These are phyloP conservation scores for Stenopsyche tienmushanensis DNA, from an alignment of 1,140 invertebrate species.

Conservation along the genomic window DNA sequence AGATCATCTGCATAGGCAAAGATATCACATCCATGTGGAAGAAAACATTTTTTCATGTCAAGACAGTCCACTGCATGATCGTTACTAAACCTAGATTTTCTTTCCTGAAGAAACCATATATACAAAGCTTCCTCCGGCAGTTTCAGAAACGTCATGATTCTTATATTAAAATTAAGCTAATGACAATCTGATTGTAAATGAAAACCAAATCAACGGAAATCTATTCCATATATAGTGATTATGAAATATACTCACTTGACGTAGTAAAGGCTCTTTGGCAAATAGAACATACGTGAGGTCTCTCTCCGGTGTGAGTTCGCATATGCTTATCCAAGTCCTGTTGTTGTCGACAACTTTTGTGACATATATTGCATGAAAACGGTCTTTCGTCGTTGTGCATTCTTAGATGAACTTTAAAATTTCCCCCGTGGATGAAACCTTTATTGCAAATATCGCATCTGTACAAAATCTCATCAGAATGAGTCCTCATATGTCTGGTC, in stretches of 20 bases:
- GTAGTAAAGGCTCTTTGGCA: conserved; percentile 62
- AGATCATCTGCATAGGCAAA: no score
- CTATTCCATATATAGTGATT: no score
- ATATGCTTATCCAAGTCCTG: conserved; percentile 58
- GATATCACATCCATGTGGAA: no score
- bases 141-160: no score
- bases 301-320: conserved; percentile 60
- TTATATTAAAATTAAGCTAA: neutral
- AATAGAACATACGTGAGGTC: conserved; percentile 58
- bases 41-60: no score
- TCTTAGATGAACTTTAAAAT: conserved; percentile 55
- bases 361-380: conserved; percentile 62
- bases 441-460: conserved; percentile 70
- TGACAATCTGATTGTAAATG: neutral
- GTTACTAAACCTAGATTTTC: no score
- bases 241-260: conserved; percentile 48
- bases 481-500: conserved; percentile 61
- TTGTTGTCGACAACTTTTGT: conserved; percentile 53
- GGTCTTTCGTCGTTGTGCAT: conserved; percentile 73
- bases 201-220: neutral
- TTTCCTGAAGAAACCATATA: no score
- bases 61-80: no score
- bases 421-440: conserved; percentile 67
- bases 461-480: conserved; percentile 69
- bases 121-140: no score